A percentile compares a stretch with the other conserved stretches of the same genome.
phyloP scores from a whole-genome alignment of 1,140 invertebrate species.

The Calliopsis andreniformis region DNA sequence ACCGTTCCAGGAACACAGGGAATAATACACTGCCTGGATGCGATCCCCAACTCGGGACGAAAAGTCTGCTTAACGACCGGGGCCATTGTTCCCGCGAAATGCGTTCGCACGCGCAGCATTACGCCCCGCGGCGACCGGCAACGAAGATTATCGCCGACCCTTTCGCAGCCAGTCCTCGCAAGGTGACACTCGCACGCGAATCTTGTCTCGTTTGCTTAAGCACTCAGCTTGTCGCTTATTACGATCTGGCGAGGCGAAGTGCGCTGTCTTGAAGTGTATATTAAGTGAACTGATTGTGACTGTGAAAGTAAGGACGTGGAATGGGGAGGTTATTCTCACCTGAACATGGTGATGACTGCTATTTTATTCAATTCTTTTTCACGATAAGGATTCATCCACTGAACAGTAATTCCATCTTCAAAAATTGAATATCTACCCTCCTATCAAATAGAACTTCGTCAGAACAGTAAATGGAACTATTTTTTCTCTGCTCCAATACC shows the following conservation, averaged over 20 bases:
- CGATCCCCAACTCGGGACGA: conserved; percentile 47
- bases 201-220: conserved; percentile 1
- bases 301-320: no score
- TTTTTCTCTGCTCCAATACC: no score
- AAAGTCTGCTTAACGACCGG: conserved; percentile 51
- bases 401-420: no score
- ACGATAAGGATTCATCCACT: no score
- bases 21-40: conserved; percentile 42
- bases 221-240: not conserved
- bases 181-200: not conserved
- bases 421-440: no score
- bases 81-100: conserved; percentile 66
- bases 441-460: no score
- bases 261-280: no score
- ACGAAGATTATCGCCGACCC: conserved; percentile 2
- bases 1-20: conserved; percentile 51
- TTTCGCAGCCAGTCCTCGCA: not conserved
- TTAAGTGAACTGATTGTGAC: no score
- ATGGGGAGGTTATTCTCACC: no score
- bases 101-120: conserved; percentile 66
- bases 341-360: no score
- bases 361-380: no score
- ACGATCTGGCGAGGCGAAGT: not conserved
- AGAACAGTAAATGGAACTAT: no score
- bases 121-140: conserved; percentile 37